phyloP scores from a whole-genome alignment of 2,797 vertebrate species.

The Peromyscus aztecus region DNA sequence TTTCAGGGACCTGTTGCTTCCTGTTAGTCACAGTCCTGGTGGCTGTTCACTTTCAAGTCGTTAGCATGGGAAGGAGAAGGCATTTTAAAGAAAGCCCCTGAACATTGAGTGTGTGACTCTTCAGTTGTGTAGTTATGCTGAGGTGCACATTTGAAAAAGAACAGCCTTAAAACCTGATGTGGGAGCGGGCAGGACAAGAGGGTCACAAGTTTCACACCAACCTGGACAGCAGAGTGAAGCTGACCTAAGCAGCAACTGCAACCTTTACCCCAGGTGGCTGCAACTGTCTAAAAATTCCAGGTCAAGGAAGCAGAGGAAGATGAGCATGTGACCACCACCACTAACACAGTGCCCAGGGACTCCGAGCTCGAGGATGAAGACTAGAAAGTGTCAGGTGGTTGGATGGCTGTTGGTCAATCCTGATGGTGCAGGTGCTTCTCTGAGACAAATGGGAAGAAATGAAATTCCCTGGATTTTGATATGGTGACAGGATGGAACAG shows the following conservation, averaged over 20 bases:
- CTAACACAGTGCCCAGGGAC: not conserved
- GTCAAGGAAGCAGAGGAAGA: not conserved
- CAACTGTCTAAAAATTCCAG: not conserved
- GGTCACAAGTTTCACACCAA: not conserved
- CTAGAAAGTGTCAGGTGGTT: not conserved
- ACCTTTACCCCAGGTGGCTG: not conserved
- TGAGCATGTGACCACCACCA: too few relatives aligned
- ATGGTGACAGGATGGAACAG: not conserved
- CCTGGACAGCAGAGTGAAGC: not conserved
- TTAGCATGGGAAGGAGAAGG: not conserved
- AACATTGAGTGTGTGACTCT: not conserved
- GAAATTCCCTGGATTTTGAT: not conserved
- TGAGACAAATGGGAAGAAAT: not conserved
- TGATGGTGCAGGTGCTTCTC: not conserved
- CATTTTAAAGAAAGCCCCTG: conserved; percentile 14
- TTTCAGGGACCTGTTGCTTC: not conserved
- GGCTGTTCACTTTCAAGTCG: not conserved
- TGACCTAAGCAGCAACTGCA: not conserved
- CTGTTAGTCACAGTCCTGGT: not conserved
- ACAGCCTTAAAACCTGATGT: not conserved
- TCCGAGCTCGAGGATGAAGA: not conserved
- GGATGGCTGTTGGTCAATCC: not conserved
- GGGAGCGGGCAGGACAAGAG: not conserved
- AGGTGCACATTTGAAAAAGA: not conserved
- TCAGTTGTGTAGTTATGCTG: not conserved